Percentiles rank a stretch among this genome's conserved stretches.
phyloP scores from a whole-genome alignment of 2,888 invertebrate genomes.

The Eupithecia subfuscata region DNA sequence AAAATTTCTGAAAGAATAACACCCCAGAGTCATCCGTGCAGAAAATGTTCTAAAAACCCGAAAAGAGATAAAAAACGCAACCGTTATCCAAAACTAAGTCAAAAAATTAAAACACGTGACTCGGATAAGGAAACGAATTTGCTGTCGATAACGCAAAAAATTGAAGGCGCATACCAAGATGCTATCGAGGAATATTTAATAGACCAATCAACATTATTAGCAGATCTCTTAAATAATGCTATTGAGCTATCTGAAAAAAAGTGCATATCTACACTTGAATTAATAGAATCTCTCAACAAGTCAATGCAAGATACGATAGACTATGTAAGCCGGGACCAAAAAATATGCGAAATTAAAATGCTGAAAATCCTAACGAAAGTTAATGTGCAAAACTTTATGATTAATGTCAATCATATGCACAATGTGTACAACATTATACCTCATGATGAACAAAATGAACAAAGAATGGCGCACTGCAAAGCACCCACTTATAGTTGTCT shows the following conservation, averaged over 20 bases:
- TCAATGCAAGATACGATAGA: constrained; percentile 5
- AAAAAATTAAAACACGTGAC: background rate
- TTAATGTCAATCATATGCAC: constrained; percentile 14
- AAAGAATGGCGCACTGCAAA: constrained; percentile 12
- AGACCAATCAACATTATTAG: background rate
- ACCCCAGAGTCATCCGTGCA: background rate
- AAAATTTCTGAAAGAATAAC: constrained; percentile 19
- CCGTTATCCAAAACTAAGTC: background rate
- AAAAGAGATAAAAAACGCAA: background rate
- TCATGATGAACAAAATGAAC: background rate
- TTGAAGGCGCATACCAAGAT: background rate
- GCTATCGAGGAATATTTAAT: background rate
- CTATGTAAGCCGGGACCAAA: background rate
- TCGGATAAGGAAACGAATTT: background rate
- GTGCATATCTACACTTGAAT: constrained; percentile 19
- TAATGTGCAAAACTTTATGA: constrained; percentile 22
- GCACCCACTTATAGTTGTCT: constrained; percentile 3
- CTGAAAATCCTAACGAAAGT: constrained; percentile 16
- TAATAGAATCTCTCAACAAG: constrained; percentile 19
- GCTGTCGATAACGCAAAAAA: background rate
- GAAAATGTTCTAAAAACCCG: background rate
- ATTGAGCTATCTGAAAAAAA: constrained; percentile 8
- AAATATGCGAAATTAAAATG: constrained; percentile 17
- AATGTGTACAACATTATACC: background rate
- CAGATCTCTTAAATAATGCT: background rate